These are phyloP conservation scores for Drosophila nr. fundita DNA, from an alignment of 2,888 invertebrate species.

Conservation along the genomic window DNA sequence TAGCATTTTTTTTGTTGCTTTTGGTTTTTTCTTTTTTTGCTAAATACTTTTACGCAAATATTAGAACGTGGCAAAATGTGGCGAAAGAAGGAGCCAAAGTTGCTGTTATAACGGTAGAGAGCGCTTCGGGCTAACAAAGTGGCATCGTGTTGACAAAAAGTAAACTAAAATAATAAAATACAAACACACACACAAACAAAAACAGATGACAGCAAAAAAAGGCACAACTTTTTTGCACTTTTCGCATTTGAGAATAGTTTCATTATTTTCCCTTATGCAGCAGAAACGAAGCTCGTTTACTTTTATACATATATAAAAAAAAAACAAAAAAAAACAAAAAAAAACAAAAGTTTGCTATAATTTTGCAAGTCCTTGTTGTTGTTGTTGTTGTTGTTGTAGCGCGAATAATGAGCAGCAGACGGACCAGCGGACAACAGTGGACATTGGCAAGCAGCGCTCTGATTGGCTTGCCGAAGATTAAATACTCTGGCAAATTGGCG, in stretches of 20 bases:
- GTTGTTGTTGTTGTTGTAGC: background rate
- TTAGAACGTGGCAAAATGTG: constrained; percentile 31
- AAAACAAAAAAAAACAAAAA: background rate
- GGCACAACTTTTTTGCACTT: constrained; percentile 46
- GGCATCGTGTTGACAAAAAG: constrained; percentile 65
- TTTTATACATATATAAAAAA: constrained; percentile 41
- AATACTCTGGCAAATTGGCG: constrained; percentile 4
- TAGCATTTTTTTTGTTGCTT: background rate
- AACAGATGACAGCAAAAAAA: constrained; percentile 30
- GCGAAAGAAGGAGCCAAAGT: constrained; percentile 1
- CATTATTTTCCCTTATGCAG: constrained; percentile 15
- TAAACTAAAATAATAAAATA: constrained; percentile 13
- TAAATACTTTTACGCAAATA: constrained; percentile 65
- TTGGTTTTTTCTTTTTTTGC: constrained; percentile 20
- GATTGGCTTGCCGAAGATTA: background rate
- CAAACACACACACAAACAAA: constrained; percentile 3
- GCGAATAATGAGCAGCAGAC: constrained; percentile 14
- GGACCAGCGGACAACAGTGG: background rate
- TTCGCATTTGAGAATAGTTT: constrained; percentile 25
- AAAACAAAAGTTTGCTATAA: constrained; percentile 50
- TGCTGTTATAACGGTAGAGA: constrained; percentile 38
- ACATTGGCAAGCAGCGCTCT: background rate
- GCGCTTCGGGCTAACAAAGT: constrained; percentile 64
- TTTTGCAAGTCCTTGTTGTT: constrained; percentile 34
- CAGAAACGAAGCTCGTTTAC: constrained; percentile 63